Evolutionary conservation across 1,140 invertebrate species (phyloP), one percentile per base, ranked within the genome.

Genomic region (Leptestheria dahalacensis): DNA sequence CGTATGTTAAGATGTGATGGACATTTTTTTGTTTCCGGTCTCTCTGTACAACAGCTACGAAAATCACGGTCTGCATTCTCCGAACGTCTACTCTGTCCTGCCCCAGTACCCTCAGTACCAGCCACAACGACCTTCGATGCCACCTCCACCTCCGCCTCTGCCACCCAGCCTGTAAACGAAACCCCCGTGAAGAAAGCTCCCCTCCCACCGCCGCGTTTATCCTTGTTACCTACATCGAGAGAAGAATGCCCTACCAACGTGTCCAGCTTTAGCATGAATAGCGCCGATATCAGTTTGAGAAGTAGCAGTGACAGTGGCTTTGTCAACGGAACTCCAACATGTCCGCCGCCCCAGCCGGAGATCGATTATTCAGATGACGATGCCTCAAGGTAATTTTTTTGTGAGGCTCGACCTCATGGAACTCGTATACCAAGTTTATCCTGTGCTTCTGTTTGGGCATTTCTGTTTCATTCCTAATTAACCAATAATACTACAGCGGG

Each of bases 241-340:
- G 61, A 48, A 24, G 41, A 57, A n/a, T 53, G 57, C 18, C 47
- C 64, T 18, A 48, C 62, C 56, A 61, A 26, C 46, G 48, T 21
- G 41, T 33, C 57, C 52, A 59, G 48, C 23, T 41, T 59, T 58
- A 55, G 59, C 48, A 47, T 59, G 58, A 52, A 48, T 29, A 60
- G 57, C 11, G 61, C 65, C 12, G 63, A 62, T 56, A 63, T 67
- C 56, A 64, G 66, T 56, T 77, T 90, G 56, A 86, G 91, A 70
- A 89, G 86, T 69, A 91, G 87, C 68, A 91, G 91, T 72, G 88
- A 91, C 72, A 90, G 87, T 65, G 88, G 88, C 24, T 91, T 91
- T 68, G 88, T 86, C 66, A 91, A 91, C 67, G 89, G 89, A 67
- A 62, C 61, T 29, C 62, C 46, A 23, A 66, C 60, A 63, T 59